Conservation (phyloP, 2,113 vertebrate species). For the Oreamnos americanus region DNA sequence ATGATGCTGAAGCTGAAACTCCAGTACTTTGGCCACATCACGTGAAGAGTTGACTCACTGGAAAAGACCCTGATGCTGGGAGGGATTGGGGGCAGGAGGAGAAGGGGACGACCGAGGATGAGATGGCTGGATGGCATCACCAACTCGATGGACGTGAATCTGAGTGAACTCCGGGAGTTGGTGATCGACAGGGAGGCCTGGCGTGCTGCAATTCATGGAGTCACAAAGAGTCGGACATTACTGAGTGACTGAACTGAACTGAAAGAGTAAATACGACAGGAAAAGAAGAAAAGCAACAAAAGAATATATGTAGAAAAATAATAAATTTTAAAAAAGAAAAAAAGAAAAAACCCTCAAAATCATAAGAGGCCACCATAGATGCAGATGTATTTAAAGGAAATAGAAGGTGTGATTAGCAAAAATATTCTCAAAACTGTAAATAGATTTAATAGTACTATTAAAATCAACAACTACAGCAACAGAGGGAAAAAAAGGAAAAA, state of each 20-base stretch:
- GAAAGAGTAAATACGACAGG: neutral
- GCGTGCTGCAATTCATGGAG: rapidly evolving
- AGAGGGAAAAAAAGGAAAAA: neutral
- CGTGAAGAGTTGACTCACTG: too few species aligned
- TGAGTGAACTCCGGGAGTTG: too few species aligned
- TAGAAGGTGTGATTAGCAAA: neutral
- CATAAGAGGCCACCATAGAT: neutral
- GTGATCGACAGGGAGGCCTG: too few species aligned
- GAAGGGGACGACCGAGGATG: too few species aligned
- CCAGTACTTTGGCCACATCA: too few species aligned
- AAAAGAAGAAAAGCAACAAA: neutral
- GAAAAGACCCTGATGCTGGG: too few species aligned
- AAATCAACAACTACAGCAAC: neutral
- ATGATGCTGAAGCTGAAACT: too few species aligned
- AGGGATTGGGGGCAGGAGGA: too few species aligned
- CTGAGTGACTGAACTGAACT: too few species aligned
- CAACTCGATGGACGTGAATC: rapidly evolving
- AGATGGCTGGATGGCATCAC: too few species aligned
- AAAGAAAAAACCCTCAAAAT: neutral
- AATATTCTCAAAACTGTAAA: neutral
- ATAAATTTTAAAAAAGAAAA: neutral
- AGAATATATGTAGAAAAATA: neutral
- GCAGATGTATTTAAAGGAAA: neutral
- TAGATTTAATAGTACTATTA: neutral
- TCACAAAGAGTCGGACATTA: too few species aligned